phyloP scores from a whole-genome alignment of 92 coral and sea anemone genomes.

The Diadumene lineata region DNA sequence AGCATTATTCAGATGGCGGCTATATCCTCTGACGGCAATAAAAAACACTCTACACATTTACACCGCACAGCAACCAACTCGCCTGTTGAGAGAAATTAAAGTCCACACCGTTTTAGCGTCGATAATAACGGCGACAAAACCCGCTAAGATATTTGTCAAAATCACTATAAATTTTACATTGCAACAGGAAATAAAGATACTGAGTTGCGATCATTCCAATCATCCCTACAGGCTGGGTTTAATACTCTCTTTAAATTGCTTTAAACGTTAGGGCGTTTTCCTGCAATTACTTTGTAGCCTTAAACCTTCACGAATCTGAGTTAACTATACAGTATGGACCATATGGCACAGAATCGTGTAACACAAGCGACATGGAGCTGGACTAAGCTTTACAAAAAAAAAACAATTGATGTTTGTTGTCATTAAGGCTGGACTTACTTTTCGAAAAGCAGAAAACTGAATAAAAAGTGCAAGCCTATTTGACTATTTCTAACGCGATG shows the following conservation, averaged over 20 bases:
- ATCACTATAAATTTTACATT: not conserved
- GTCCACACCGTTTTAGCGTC: no score
- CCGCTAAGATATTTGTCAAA: conserved; percentile 10
- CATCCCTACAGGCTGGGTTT: not conserved
- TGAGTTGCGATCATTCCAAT: not conserved
- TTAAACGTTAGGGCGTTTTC: not conserved
- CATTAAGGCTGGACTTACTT: not conserved
- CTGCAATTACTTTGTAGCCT: conserved; percentile 3
- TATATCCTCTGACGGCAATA: no score
- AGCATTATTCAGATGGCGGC: not conserved
- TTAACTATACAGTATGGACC: not conserved
- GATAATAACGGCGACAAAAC: no score
- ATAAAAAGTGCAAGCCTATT: no score
- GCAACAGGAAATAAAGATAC: not conserved
- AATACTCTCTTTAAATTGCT: not conserved
- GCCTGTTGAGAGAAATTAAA: no score
- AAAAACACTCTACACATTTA: no score
- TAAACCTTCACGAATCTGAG: not conserved
- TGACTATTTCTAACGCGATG: no score
- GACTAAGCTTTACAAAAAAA: not conserved
- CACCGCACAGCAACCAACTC: no score
- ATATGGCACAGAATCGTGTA: not conserved
- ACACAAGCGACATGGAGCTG: not conserved
- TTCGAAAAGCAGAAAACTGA: not conserved
- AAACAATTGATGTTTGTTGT: not conserved